Evolutionary conservation across 23 tunicate species (phyloP), one percentile per base, ranked within the genome.

Genomic region (Clavelina lepadiformis): DNA sequence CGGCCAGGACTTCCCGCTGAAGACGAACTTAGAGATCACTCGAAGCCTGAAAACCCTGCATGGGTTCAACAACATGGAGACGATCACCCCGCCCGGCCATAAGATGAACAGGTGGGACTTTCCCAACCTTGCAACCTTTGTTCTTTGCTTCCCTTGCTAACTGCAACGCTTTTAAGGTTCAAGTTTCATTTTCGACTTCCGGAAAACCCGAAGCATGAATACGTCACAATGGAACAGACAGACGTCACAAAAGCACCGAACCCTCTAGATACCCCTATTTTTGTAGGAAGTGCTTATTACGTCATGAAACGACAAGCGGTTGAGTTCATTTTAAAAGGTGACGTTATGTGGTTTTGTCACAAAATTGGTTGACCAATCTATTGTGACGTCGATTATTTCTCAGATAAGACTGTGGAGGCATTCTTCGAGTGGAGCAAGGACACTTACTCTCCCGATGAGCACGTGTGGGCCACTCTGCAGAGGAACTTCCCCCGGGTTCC

Each of bases 371-470:
- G 18, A 1, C 31, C 18, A 60, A 8, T 29, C 18, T 11, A n/a
- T 56, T 21, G 61, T 56, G 13, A 56, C 13, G 24, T 0, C 0
- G 20, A 26, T 56, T 22, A 19, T 7, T 13, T 19, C 25, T 38
- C 65, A 82, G 98, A 91, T 49, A 33, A 77, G 5, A 51, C 31
- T 2, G 72, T 94, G 1, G 67, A 75, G 46, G 65, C 56, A 20
- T 86, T 94, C 41, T 51, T 94, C 33, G 61, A 80, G 32, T 94
- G 99, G 99, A 74, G 76, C 50, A 62, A 81, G 58, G 99, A 94
- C 63, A 73, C 91, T 6, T 94, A 86, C 57, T 94, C 99, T 20
- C 99, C 99, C 0, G 99, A 94, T 45, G 99, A 94, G 46, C 88
- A 79, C 46, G 57, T 94, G 67, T 94, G 99, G 99, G 99, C 91